These are phyloP conservation scores for Strigops habroptila DNA, from an alignment of 2,113 vertebrate genomes.

Conservation along the genomic window DNA sequence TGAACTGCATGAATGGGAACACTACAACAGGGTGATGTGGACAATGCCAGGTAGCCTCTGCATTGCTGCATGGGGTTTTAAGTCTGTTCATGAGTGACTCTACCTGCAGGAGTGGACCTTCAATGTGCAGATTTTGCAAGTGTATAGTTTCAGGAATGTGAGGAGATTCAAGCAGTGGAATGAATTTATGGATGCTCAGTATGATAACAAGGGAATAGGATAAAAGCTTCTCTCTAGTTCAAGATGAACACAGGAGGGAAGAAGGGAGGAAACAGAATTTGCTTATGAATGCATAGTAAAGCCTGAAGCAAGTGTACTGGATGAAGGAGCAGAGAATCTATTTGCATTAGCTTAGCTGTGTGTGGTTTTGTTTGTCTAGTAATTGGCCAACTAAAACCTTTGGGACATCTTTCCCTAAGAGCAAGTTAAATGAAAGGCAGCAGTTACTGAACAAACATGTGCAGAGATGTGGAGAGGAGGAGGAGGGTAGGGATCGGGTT, in stretches of 20 bases:
- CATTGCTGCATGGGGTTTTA: background rate
- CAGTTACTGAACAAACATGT: background rate
- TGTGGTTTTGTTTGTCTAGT: constrained; percentile 31
- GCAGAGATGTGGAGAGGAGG: background rate
- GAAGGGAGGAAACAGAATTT: background rate
- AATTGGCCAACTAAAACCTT: constrained; percentile 25
- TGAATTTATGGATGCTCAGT: background rate
- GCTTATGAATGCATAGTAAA: constrained; percentile 10
- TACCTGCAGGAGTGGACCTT: background rate
- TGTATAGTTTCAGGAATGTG: background rate
- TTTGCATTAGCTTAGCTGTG: constrained; percentile 42
- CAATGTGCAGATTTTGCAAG: background rate
- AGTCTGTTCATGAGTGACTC: background rate
- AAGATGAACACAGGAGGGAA: background rate
- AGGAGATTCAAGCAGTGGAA: background rate
- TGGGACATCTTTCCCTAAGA: background rate
- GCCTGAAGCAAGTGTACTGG: constrained; percentile 1
- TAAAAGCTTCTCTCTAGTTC: background rate
- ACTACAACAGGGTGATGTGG: rapidly evolving
- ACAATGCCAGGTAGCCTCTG: background rate
- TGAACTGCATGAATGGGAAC: background rate
- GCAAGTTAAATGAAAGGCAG: constrained; percentile 24
- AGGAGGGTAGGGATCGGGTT: background rate
- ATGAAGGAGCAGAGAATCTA: constrained; percentile 1
- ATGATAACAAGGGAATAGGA: background rate